Percentiles rank a stretch among this genome's conserved stretches.
These are phyloP conservation scores for Rhyacophila evoluta DNA, from an alignment of 2,888 invertebrate genomes.

Conservation along the genomic window DNA sequence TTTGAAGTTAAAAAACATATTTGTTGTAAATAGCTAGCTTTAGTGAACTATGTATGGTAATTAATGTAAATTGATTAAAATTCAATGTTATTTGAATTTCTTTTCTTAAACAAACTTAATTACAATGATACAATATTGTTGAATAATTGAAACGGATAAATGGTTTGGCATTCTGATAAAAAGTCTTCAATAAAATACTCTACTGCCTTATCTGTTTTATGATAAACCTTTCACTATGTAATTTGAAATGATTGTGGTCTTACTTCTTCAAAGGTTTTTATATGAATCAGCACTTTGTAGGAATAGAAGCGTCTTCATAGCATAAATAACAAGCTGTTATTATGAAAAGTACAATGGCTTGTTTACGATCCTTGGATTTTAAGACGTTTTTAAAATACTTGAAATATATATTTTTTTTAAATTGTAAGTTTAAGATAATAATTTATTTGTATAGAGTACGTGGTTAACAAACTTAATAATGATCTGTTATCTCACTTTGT, in stretches of 20 bases:
- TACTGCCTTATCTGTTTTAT: background rate
- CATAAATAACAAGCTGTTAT: conserved; percentile 24
- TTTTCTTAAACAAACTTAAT: too few species aligned
- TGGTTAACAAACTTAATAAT: too few species aligned
- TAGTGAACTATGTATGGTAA: too few species aligned
- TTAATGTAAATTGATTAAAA: too few species aligned
- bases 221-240: background rate
- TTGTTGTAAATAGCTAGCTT: too few species aligned
- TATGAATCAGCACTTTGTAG: conserved; percentile 10
- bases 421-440: background rate
- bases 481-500: too few species aligned
- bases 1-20: too few species aligned
- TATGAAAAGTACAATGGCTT: background rate
- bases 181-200: background rate
- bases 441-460: too few species aligned
- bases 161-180: too few species aligned
- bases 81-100: too few species aligned
- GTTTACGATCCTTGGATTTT: background rate
- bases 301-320: background rate
- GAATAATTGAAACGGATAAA: too few species aligned
- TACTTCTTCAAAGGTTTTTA: conserved; percentile 17
- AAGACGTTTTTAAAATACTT: background rate
- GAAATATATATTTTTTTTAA: background rate
- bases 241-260: background rate
- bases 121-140: too few species aligned